Evolutionary conservation across 2,113 vertebrate genomes (phyloP), one percentile per base, ranked within the genome.

Genomic region (Lampris incognitus): DNA sequence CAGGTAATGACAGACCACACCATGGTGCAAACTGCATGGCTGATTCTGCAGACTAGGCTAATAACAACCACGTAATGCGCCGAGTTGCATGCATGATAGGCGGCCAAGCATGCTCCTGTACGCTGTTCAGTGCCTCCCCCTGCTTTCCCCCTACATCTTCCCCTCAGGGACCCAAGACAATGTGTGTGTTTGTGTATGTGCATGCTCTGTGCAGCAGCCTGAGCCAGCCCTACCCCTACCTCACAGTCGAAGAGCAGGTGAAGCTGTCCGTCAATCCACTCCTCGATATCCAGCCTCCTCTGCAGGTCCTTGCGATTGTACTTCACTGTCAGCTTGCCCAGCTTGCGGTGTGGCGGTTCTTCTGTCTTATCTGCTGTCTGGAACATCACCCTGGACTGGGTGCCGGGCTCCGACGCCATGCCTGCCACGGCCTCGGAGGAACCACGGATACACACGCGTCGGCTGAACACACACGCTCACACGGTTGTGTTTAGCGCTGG

Each of bases 221-320:
- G 24, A 58, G 56, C 9, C 55, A 69, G 76, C 76, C 79, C 42
- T 57, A 0, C 74, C 92, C 24, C 93, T 90, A 99, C 97, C 95
- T 96, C 95, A 44, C 94, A 97, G 1, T 94, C 96, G 87, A 96
- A 99, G 62, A 99, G 95, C 88, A 97, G 94, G 90, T 98, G 97
- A 76, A 99, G 85, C 78, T 96, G 96, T 0, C 88, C 66, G 0
- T 98, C 96, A 66, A 98, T 95, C 97, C 98, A 99, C 74, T 98
- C 96, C 92, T 99, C 98, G 60, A 97, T 92, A 44, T 99, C 97
- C 76, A 98, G 91, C 92, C 97, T 95, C 82, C 95, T 95, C 93
- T 99, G 98, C 39, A 99, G 94, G 70, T 99, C 96, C 70, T 97
- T 96, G 79, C 94, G 94, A 91, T 99, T 96, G 82, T 99, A 99